These are phyloP conservation scores for Psittacula derbiana DNA, from an alignment of 2,797 vertebrate species.

Conservation along the genomic window DNA sequence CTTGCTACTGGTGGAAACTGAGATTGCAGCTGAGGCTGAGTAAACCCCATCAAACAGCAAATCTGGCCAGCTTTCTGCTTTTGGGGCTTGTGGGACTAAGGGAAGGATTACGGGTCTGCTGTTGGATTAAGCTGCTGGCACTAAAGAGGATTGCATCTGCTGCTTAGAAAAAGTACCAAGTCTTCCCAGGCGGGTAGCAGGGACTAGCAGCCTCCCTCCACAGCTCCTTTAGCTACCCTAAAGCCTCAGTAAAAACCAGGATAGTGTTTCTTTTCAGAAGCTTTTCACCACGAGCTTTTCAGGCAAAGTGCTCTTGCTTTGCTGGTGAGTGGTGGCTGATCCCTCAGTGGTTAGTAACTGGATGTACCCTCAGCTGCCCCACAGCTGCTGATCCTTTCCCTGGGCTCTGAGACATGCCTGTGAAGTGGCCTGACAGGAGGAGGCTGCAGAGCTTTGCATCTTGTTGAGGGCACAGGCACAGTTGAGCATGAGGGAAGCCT, in stretches of 20 bases:
- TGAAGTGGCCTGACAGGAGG: background rate
- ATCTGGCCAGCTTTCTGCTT: background rate
- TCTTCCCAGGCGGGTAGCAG: background rate
- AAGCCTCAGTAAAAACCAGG: background rate
- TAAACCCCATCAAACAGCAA: background rate
- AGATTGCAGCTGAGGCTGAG: background rate
- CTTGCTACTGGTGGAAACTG: accelerated
- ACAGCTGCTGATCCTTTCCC: background rate
- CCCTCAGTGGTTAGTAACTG: background rate
- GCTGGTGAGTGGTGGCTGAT: background rate
- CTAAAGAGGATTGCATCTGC: background rate
- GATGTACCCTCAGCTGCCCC: background rate
- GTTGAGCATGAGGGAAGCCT: background rate
- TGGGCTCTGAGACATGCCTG: background rate
- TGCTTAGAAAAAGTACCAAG: background rate
- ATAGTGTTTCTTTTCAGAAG: background rate
- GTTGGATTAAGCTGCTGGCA: background rate
- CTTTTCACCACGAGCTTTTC: background rate
- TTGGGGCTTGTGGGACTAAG: background rate
- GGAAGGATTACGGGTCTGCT: background rate
- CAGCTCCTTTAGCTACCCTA: background rate
- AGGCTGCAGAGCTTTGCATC: background rate
- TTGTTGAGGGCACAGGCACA: background rate
- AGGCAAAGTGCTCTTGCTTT: background rate
- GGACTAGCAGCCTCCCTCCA: background rate